These are phyloP conservation scores for Aethina tumida DNA, from an alignment of 1,140 invertebrate genomes.

Conservation along the genomic window DNA sequence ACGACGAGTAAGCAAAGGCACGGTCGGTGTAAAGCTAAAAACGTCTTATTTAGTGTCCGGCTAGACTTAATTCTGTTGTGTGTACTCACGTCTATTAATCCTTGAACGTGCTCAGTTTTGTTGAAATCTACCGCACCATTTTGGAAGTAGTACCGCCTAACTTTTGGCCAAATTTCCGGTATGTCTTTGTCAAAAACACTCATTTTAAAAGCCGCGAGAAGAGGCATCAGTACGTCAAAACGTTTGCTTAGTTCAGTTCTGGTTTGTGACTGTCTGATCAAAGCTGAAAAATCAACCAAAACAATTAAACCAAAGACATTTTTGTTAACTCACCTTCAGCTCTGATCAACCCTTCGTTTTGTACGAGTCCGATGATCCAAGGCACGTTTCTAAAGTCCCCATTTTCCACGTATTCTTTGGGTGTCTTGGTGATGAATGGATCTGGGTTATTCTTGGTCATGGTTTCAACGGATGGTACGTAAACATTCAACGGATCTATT, in stretches of 20 bases:
- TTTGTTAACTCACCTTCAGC: conserved; percentile 40
- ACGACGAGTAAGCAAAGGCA: conserved; percentile 19
- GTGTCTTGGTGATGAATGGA: conserved; percentile 50
- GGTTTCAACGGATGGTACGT: conserved; percentile 53
- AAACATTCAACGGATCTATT: conserved; percentile 53
- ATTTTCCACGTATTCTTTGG: conserved; percentile 34
- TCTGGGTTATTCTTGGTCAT: conserved; percentile 40
- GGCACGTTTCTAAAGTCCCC: conserved; percentile 46
- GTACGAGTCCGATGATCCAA: conserved; percentile 53
- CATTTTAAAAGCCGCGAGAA: conserved; percentile 11
- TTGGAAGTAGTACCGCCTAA: conserved; percentile 6
- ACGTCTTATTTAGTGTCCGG: no score
- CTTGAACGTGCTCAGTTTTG: no score
- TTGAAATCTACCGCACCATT: conserved; percentile 8
- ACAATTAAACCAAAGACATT: no score
- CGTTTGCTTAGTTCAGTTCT: conserved; percentile 9
- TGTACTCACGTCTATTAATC: no score
- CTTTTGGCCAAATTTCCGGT: conserved; percentile 9
- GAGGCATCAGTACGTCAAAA: conserved; percentile 10
- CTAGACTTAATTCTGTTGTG: no score
- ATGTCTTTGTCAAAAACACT: conserved; percentile 15
- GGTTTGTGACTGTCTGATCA: conserved; percentile 9
- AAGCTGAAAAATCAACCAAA: conserved; percentile 18
- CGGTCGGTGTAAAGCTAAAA: conserved; percentile 22
- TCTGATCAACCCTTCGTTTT: conserved; percentile 54